Evolutionary conservation across 1,140 invertebrate genomes (phyloP), one percentile per base, ranked within the genome.

Genomic region (Drosophila sucinea): DNA sequence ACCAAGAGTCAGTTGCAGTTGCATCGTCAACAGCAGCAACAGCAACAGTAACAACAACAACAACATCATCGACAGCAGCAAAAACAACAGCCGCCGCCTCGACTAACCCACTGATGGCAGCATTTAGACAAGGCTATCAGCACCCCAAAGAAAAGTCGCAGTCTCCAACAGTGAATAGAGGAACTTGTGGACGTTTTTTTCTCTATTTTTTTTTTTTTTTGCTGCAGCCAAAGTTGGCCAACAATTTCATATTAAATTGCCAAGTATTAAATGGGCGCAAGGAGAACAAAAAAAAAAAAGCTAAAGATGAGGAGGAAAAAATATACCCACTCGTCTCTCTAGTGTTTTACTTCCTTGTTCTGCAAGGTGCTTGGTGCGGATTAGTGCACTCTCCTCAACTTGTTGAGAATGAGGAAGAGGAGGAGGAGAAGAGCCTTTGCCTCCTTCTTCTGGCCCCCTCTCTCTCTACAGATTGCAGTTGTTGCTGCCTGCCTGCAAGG

Each of bases 171-270:
- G 30, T 32, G 38, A 67, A 63, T 75, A 38, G 57, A 60, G 57
- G 44, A 51, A 51, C 44, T 51, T 27, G 44, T 51, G 44, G 44
- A 51, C 44, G 23, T 51, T 51, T 51, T 51, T 51, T 51, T 51
- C 27, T 27, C 27, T 27, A 0, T 0, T 38, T n/a, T 38, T 25
- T 23, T 47, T 60, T 29, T 38, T 47, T 8, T 4, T 5, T 23
- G 17, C 29, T 44, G 69, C 56, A 79, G 73, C 73, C 67, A 74
- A 79, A 86, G 82, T 86, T 87, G 83, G 84, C 83, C 83, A 89
- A 89, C 83, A 87, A 87, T 89, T 89, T 89, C 77, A 81, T 89
- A 89, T 89, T 89, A 89, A 89, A 89, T 89, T 89, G 84, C 84
- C 85, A 78, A 89, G 84, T 75, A 89, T 89, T 89, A 89, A 89